Conservation (phyloP, 2,888 invertebrate species). For the Pherbina coryleti region DNA sequence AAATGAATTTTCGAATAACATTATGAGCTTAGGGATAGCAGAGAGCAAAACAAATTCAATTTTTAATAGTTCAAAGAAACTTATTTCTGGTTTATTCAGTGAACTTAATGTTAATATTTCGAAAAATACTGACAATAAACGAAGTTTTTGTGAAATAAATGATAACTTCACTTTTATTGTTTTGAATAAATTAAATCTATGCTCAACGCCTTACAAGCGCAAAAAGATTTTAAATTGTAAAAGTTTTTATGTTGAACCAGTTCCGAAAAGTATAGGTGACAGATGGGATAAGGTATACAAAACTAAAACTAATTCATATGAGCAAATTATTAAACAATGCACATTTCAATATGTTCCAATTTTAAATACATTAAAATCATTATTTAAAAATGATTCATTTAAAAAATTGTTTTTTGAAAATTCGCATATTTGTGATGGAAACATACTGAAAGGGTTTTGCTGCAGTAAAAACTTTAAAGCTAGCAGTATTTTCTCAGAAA, state of each 20-base stretch:
- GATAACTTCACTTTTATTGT: background rate
- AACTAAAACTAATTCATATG: background rate
- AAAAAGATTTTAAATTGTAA: background rate
- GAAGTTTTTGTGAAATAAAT: background rate
- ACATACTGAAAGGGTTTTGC: too few relatives aligned
- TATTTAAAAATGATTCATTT: too few relatives aligned
- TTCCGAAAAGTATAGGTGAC: background rate
- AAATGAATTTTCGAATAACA: background rate
- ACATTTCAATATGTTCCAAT: too few relatives aligned
- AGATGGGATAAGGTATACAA: slow-evolving; percentile 1
- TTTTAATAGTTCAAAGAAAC: background rate
- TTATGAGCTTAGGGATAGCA: background rate
- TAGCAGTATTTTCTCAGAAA: too few relatives aligned
- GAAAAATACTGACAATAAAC: background rate
- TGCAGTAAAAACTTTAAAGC: too few relatives aligned
- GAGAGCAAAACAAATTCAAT: background rate
- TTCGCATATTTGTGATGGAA: too few relatives aligned
- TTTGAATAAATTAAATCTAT: background rate
- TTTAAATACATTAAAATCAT: too few relatives aligned
- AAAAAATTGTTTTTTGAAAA: too few relatives aligned
- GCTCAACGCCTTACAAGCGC: background rate
- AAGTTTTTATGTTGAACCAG: background rate
- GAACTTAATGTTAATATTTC: background rate
- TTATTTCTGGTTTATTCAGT: background rate
- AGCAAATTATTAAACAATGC: too few relatives aligned